These are phyloP conservation scores for Rallus limicola DNA, from an alignment of 2,113 vertebrate species.

Conservation along the genomic window DNA sequence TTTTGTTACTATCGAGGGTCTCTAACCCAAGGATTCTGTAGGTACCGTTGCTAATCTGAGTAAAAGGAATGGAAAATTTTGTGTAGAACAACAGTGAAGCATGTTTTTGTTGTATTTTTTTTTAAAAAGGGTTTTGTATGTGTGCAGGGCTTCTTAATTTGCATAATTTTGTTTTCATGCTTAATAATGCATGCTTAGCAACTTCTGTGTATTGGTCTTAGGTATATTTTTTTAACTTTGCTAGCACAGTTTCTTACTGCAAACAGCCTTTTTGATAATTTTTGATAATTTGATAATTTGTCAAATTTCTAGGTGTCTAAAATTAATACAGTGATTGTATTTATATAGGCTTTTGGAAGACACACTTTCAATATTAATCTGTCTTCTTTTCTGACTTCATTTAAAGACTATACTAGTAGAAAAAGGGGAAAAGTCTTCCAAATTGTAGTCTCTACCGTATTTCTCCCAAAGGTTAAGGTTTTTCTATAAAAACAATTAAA, in stretches of 20 bases:
- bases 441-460: not conserved
- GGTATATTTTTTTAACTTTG: not conserved
- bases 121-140: not conserved
- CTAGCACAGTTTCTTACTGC: not conserved
- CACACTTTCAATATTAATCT: not conserved
- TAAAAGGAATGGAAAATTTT: not conserved
- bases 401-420: not conserved
- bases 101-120: no score
- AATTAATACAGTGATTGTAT: not conserved
- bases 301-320: not conserved
- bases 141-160: not conserved
- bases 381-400: not conserved
- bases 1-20: not conserved
- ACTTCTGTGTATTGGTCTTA: not conserved
- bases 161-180: not conserved
- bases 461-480: not conserved
- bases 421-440: not conserved
- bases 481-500: not conserved
- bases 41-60: not conserved
- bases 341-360: not conserved
- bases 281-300: no score
- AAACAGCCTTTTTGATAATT: not conserved
- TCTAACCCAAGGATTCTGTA: not conserved
- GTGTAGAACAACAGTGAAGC: not conserved
- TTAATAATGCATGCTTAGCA: not conserved